Conservation (phyloP, 2,888 invertebrate genomes). For the Drosophila nr. medialis region DNA sequence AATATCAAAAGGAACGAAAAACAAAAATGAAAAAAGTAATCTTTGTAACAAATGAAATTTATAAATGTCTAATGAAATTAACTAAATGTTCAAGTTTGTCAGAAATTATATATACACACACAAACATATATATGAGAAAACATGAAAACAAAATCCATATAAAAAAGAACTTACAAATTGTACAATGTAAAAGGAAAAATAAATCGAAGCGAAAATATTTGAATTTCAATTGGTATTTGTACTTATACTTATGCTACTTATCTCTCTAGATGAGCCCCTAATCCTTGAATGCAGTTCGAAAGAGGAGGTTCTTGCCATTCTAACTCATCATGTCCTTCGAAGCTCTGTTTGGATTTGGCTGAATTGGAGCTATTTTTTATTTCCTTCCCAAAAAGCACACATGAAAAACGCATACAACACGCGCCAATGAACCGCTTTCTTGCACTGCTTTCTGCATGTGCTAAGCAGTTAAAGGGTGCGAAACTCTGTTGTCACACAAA, state of each 20-base stretch:
- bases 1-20: conserved; percentile 58
- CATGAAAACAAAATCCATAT: conserved; percentile 38
- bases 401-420: neutral
- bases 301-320: too few relatives aligned
- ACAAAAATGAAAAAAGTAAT: conserved; percentile 34
- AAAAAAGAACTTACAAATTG: conserved; percentile 46
- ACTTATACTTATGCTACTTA: neutral
- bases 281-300: neutral
- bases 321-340: too few relatives aligned
- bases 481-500: neutral
- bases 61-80: conserved; percentile 69
- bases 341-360: too few relatives aligned
- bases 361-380: too few relatives aligned
- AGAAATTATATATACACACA: conserved; percentile 76
- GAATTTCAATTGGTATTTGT: neutral
- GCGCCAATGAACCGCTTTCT: neutral
- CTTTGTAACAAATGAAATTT: conserved; percentile 68
- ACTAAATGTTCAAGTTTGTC: conserved; percentile 80
- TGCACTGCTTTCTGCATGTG: neutral
- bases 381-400: too few relatives aligned
- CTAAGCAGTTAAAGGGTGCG: neutral
- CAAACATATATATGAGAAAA: conserved; percentile 40
- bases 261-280: neutral
- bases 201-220: conserved; percentile 3
- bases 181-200: conserved; percentile 31